These are phyloP conservation scores for Adelognathus sp. DNA, from an alignment of 2,888 invertebrate species.

Conservation along the genomic window DNA sequence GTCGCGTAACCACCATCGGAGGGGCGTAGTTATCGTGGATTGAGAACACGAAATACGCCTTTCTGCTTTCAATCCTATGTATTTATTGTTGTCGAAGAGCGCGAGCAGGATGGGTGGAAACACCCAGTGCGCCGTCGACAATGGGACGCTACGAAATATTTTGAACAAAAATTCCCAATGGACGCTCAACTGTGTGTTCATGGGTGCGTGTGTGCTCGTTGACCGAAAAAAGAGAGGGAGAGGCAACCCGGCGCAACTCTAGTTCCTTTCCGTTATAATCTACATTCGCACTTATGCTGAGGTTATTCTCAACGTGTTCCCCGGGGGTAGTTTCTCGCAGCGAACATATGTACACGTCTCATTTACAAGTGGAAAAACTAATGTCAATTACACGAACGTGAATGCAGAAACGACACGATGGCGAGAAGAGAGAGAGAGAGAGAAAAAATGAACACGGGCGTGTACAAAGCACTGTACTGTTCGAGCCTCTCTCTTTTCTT, in stretches of 20 bases:
- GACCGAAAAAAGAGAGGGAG: no score
- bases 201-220: conserved; percentile 29
- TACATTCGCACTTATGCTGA: conserved; percentile 67
- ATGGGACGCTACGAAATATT: conserved; percentile 72
- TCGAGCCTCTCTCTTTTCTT: conserved; percentile 74
- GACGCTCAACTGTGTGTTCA: conserved; percentile 60
- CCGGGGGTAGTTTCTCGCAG: conserved; percentile 66
- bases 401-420: background rate
- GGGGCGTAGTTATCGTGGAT: no score
- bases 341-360: conserved; percentile 53
- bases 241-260: conserved; percentile 55
- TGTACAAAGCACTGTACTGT: conserved; percentile 25
- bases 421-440: conserved; percentile 42
- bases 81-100: background rate
- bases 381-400: background rate
- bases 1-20: no score
- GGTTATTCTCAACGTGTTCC: conserved; percentile 47
- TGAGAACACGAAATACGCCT: no score
- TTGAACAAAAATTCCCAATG: conserved; percentile 75
- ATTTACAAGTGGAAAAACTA: conserved; percentile 35
- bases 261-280: conserved; percentile 76
- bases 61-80: conserved; percentile 67
- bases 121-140: conserved; percentile 69
- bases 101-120: conserved; percentile 10
- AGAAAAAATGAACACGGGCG: conserved; percentile 20